A percentile compares a stretch with the other conserved stretches of the same genome.
Conservation (phyloP, 2,888 invertebrate genomes). For the Metalampra italica region DNA sequence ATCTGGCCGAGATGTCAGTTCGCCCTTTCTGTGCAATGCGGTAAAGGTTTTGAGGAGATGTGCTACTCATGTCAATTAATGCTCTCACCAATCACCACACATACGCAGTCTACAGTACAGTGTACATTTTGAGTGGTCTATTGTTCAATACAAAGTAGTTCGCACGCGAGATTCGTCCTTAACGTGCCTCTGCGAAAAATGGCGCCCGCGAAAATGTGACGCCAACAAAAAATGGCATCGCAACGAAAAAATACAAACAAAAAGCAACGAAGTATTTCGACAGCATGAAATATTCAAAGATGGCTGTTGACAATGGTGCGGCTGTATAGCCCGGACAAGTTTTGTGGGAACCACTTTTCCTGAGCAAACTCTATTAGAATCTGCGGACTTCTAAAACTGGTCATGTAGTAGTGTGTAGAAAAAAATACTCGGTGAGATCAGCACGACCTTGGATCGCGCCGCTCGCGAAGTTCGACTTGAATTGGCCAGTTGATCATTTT, state of each 20-base stretch:
- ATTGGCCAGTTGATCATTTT: constrained; percentile 50
- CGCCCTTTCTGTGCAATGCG: too few relatives aligned
- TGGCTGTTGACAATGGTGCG: constrained; percentile 45
- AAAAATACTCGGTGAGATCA: constrained; percentile 70
- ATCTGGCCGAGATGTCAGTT: too few relatives aligned
- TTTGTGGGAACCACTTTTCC: constrained; percentile 22
- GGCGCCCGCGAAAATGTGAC: constrained; percentile 56
- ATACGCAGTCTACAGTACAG: too few relatives aligned
- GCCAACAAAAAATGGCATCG: constrained; percentile 43
- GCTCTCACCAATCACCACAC: too few relatives aligned
- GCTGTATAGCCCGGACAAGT: constrained; percentile 36
- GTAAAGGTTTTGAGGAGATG: too few relatives aligned
- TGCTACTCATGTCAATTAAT: too few relatives aligned
- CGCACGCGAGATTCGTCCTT: constrained; percentile 21
- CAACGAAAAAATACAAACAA: constrained; percentile 28
- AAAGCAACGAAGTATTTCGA: constrained; percentile 40
- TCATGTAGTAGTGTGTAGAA: constrained; percentile 49
- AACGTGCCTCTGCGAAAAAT: constrained; percentile 45
- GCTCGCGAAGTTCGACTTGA: constrained; percentile 38
- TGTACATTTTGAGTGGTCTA: too few relatives aligned
- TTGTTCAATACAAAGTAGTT: background rate
- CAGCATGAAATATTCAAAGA: constrained; percentile 57
- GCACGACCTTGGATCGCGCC: constrained; percentile 56
- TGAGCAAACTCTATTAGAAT: constrained; percentile 24
- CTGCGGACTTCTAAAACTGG: constrained; percentile 36